Evolutionary conservation across 2,888 invertebrate species (phyloP).

Genomic region (Elysia crispata): DNA sequence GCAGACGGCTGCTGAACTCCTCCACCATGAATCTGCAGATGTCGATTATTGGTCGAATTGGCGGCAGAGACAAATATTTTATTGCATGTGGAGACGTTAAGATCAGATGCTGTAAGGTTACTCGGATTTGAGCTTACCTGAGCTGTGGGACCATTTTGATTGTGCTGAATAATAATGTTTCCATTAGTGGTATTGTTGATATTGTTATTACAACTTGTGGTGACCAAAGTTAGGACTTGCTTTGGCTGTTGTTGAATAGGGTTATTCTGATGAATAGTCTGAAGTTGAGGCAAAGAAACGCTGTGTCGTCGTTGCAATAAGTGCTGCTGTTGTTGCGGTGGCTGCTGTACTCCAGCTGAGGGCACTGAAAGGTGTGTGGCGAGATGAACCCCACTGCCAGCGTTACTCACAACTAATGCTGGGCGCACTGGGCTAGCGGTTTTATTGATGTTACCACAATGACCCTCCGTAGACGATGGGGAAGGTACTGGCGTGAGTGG

Average conservation of each 20-base stretch:
- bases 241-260: background rate
- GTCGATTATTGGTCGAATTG: no score
- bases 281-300: background rate
- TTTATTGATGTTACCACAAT: no score
- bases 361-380: background rate
- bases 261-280: background rate
- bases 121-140: no score
- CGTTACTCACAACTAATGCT: no score
- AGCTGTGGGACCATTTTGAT: no score
- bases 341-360: background rate
- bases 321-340: no score
- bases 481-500: no score
- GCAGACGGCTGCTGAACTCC: no score
- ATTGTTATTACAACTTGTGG: background rate
- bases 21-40: background rate
- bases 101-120: no score
- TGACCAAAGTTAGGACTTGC: background rate
- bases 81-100: background rate
- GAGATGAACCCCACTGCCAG: background rate
- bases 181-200: background rate
- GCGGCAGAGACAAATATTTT: conserved; percentile 7
- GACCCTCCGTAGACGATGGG: no score
- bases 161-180: no score
- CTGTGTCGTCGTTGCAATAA: background rate
- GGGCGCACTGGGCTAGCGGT: no score